Base-by-base conservation (phyloP, 2,113 vertebrate genomes). In the Microtus montanus region DNA sequence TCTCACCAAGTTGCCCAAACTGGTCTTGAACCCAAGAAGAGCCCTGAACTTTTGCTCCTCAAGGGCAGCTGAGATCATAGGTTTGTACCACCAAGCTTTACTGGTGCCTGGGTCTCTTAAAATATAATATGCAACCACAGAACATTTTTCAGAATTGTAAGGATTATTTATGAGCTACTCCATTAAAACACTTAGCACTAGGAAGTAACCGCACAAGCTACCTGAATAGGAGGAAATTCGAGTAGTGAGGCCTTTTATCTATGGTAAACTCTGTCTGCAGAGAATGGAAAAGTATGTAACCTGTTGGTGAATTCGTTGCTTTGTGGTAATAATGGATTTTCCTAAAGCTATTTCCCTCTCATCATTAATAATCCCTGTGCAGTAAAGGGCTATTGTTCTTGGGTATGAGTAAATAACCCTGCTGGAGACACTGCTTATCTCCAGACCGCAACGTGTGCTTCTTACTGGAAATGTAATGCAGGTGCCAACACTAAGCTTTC, bases 311-410 rank as follows among this genome's bases (percentile, higher is more conserved):
- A 94, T 91, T 92, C 77, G 92, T 26, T 85, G 94, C 88, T 96
- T 79, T 93, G 88, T 87, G 96, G 95, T 74, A 88, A 63, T 89
- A 96, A 93, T 95, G 96, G 92, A 90, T 96, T 97, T 97, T 96
- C 96, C 94, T 90, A 97, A 96, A 94, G 95, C 96, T 93, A 94
- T 87, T 97, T 96, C 96, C 94, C 96, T 95, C 85, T 61, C 94
- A 94, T 94, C 92, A 92, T 93, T 95, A 97, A 95, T 96, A 95
- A 96, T 89, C 88, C 66, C 80, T 61, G 77, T 83, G 88, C 61
- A 94, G 96, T 87, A 93, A 77, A 96, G 82, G 85, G 80, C 95
- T 94, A 96, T 95, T 98, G 96, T 97, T 97, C 96, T 95, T 96
- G 77, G 74, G 77, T 52, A 87, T 90, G 85, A 95, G 89, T 94